phyloP scores from a whole-genome alignment of 2,113 vertebrate species.

The Pluvianellus socialis region DNA sequence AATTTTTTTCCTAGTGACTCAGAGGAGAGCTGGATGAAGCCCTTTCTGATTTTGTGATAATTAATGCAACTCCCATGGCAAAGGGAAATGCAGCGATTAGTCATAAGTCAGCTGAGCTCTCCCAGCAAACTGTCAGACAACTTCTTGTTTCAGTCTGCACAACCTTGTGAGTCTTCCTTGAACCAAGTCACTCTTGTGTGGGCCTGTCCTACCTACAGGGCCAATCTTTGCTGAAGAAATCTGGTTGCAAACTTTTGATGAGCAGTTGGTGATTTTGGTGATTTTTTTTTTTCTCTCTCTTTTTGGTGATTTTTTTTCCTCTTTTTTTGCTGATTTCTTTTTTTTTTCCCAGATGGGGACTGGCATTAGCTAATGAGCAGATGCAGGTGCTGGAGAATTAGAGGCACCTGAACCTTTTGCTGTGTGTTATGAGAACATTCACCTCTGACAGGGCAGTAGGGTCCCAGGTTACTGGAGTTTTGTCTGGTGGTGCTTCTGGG shows the following conservation, averaged over 20 bases:
- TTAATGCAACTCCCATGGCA: slow-evolving; percentile 15
- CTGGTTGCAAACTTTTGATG: not conserved
- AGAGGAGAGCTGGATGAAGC: not conserved
- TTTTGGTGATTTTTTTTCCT: too few relatives aligned
- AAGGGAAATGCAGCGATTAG: not conserved
- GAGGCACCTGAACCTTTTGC: not conserved
- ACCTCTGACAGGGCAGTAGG: not conserved
- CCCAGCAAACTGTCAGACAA: not conserved
- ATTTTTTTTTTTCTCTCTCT: not conserved
- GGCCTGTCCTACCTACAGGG: not conserved
- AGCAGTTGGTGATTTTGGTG: not conserved
- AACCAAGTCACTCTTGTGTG: not conserved
- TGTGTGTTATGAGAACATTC: not conserved
- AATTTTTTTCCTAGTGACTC: slow-evolving; percentile 3
- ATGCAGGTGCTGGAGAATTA: not conserved
- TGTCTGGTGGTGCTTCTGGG: not conserved
- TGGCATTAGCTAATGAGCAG: not conserved
- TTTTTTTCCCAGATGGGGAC: not conserved
- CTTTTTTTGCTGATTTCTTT: too few relatives aligned
- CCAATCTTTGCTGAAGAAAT: not conserved
- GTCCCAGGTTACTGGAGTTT: not conserved
- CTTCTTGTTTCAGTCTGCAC: not conserved
- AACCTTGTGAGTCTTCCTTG: not conserved
- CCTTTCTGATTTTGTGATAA: slow-evolving; percentile 39
- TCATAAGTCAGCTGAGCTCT: not conserved